Evolutionary conservation across 1,140 invertebrate genomes (phyloP), one percentile per base, ranked within the genome.

Genomic region (Chelonus insularis): DNA sequence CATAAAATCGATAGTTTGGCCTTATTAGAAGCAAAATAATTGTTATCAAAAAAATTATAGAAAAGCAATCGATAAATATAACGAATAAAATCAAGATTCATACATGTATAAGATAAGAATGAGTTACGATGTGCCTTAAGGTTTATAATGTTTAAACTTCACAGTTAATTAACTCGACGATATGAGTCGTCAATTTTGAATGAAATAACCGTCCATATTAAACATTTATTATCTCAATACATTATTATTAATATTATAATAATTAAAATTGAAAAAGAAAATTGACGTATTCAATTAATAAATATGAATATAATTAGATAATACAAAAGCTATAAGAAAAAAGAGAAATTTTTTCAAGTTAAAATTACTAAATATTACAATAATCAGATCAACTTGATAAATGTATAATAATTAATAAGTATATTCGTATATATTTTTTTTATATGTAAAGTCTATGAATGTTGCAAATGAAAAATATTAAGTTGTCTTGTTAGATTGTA

Each of bases 361-460:
- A n/a, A n/a, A n/a, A n/a, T n/a, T n/a, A n/a, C n/a, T n/a, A n/a
- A n/a, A n/a, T n/a, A n/a, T n/a, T n/a, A n/a, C n/a, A n/a, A n/a
- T n/a, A n/a, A n/a, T n/a, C n/a, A n/a, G n/a, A n/a, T n/a, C n/a
- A n/a, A n/a, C n/a, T n/a, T n/a, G n/a, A n/a, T n/a, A n/a, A n/a
- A n/a, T n/a, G n/a, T 39, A 39, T 39, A 39, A 51, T 34, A 39
- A 45, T 25, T 29, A 50, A 5, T 50, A 23, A n/a, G 16, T 14
- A 29, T 52, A 29, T 52, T 52, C 29, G 23, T 45, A 21, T 70
- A 68, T 66, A 65, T 71, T 74, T 73, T 74, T 74, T 75, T 68
- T 73, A 76, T 75, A 70, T 73, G 68, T 68, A 77, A 77, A 79
- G 74, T 80, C 73, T 80, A 78, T 78, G 75, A 66, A 71, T 77